Conservation (phyloP, 2,888 invertebrate species). For the Agrochola lychnidis region DNA sequence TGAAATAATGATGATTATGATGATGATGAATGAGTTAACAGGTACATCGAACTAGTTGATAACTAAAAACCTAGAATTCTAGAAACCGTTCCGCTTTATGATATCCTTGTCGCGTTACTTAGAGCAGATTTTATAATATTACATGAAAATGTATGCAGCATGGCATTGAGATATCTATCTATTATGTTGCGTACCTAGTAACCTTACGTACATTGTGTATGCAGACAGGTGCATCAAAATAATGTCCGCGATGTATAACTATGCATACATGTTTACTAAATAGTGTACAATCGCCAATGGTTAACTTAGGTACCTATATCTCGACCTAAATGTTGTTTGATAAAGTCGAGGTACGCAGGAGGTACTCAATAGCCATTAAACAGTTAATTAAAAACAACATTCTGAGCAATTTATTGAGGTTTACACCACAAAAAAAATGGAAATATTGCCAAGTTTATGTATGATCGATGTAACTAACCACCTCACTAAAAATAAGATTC, state of each 20-base stretch:
- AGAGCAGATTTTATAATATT: neutral
- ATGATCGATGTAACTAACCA: constrained; percentile 29
- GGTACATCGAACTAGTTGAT: neutral
- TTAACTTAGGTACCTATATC: neutral
- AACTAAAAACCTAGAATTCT: neutral
- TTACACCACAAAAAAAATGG: constrained; percentile 7
- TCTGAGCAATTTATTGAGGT: constrained; percentile 34
- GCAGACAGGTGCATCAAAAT: constrained; percentile 40
- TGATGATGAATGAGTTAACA: no score
- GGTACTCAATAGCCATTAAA: constrained; percentile 17
- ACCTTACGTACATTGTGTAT: constrained; percentile 37
- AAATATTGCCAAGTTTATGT: constrained; percentile 31
- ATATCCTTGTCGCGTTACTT: constrained; percentile 5
- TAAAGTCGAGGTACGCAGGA: constrained; percentile 23
- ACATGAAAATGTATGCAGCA: constrained; percentile 22
- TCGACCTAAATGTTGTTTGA: constrained; percentile 40
- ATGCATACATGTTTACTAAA: constrained; percentile 48
- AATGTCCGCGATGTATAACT: constrained; percentile 22
- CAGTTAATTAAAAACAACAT: constrained; percentile 34
- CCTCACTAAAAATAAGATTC: constrained; percentile 28
- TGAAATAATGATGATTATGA: no score
- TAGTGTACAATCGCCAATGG: constrained; percentile 17
- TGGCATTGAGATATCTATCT: constrained; percentile 32
- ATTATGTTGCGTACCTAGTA: neutral
- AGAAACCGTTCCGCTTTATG: neutral